Base-by-base conservation (phyloP, 2,113 vertebrate genomes). In the Macroglossus sobrinus region DNA sequence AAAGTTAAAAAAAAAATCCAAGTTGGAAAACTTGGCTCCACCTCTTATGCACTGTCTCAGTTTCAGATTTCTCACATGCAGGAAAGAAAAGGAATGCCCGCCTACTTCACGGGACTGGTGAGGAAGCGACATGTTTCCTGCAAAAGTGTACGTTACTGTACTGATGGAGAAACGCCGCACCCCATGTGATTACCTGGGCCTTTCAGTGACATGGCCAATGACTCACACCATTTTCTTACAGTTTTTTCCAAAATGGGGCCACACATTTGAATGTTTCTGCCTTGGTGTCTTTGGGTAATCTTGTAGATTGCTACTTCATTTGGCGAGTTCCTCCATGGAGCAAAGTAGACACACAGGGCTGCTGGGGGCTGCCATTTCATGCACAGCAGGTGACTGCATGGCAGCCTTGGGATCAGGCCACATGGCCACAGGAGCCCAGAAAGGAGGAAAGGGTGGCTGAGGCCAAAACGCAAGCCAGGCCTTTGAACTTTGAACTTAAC, bases 281-380 rank as follows among this genome's bases (percentile, higher is more conserved):
- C 94, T 97, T 53, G 53, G 81, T 85, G 82, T 63, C 78, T 55
- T 96, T 21, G 7, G 72, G 79, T 55, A 19, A 63, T 95, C 18
- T 80, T 57, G 38, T 71, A 97, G 0, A 16, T 97, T 91, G 96
- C 97, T 98, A 91, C 88, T 92, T 84, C 84, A 59, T 97, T 92
- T 95, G 50, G 38, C 78, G 93, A 95, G 96, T 94, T 33, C 45
- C 53, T 94, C 35, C 16, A 94, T 4, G 15, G 61, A 98, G 89
- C 96, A 95, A 9, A 63, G 91, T 26, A 94, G 61, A 96, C 2
- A 4, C 75, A 40, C 12, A 87, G 57, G 85, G 40, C 96, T 91
- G 68, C 63, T 55, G 95, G 80, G 63, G 97, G 74, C 55, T 96
- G 74, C 18, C n/a, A 91, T 13, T 40, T 72, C 63, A 4, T n/a